A percentile compares a stretch with the other conserved stretches of the same genome.
Evolutionary conservation across 2,888 invertebrate genomes (phyloP).

Genomic region (Piscicola geometra): DNA sequence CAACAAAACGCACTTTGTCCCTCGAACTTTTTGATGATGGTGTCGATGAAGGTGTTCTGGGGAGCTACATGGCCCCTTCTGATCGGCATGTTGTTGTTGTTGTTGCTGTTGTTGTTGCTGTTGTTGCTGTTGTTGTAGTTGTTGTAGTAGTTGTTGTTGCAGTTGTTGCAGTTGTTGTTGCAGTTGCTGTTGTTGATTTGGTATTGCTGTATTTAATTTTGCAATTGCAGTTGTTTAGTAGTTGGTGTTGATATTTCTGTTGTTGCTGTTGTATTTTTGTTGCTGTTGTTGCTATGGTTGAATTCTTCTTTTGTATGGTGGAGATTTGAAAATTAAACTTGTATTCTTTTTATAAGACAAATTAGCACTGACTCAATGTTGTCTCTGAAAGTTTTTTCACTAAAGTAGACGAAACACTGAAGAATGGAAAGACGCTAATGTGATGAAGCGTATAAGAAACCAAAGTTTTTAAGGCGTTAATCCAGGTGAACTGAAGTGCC

Average conservation of each 20-base stretch:
- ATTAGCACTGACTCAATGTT: too few relatives aligned
- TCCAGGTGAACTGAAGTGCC: too few relatives aligned
- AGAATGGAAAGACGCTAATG: too few relatives aligned
- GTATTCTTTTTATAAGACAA: too few relatives aligned
- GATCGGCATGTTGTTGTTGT: conserved; percentile 51
- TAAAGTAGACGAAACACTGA: too few relatives aligned
- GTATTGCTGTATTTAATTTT: background rate
- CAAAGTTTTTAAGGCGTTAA: too few relatives aligned
- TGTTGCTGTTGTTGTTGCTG: too few relatives aligned
- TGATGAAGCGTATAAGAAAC: too few relatives aligned
- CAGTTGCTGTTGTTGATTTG: background rate
- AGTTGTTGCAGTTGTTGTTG: background rate
- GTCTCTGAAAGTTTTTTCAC: too few relatives aligned
- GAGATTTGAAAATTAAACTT: too few relatives aligned
- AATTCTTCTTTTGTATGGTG: too few relatives aligned
- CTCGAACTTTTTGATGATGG: conserved; percentile 76
- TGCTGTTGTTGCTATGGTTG: background rate
- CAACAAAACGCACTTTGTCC: conserved; percentile 78
- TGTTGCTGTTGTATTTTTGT: background rate
- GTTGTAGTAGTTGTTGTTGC: background rate
- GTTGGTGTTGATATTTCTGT: background rate
- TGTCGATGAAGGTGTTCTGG: conserved; percentile 75
- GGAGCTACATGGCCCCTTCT: conserved; percentile 72
- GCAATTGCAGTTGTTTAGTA: background rate
- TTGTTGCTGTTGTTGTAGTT: too few relatives aligned